phyloP scores from a whole-genome alignment of 1,140 invertebrate species.

The Myzus persicae region DNA sequence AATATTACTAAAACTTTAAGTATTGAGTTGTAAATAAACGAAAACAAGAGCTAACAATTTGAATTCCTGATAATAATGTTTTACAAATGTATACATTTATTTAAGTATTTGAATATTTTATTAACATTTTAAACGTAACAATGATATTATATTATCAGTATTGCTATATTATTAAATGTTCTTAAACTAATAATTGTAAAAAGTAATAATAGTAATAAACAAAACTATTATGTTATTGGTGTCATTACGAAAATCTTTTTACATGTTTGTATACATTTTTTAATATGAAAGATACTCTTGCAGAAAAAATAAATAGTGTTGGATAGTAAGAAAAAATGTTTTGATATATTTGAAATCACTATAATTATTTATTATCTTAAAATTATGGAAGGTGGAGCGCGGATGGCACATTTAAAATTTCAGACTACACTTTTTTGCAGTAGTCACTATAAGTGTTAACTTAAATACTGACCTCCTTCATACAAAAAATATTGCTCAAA shows the following conservation, averaged over 20 bases:
- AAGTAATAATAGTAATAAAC: neutral
- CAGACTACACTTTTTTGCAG: neutral
- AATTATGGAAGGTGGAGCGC: neutral
- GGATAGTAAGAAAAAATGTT: neutral
- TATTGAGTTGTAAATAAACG: constrained; percentile 25
- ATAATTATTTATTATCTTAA: neutral
- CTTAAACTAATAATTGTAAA: neutral
- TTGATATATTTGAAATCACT: neutral
- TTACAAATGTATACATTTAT: constrained; percentile 5
- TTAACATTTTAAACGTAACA: neutral
- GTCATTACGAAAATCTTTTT: neutral
- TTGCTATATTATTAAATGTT: constrained; percentile 37
- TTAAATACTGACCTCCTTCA: neutral
- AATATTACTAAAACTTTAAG: neutral
- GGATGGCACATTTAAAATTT: neutral
- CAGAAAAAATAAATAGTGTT: constrained; percentile 1
- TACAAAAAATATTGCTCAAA: neutral
- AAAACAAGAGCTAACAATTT: constrained; percentile 19
- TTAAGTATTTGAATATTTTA: constrained; percentile 26
- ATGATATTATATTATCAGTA: constrained; percentile 22
- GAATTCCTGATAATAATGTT: neutral
- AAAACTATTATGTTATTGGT: constrained; percentile 33
- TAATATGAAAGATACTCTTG: neutral
- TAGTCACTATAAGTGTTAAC: too few species aligned
- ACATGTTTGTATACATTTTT: neutral